Percentiles rank a stretch among this genome's conserved stretches.
phyloP scores from a whole-genome alignment of 2,113 vertebrate genomes.

The Apteryx mantelli region DNA sequence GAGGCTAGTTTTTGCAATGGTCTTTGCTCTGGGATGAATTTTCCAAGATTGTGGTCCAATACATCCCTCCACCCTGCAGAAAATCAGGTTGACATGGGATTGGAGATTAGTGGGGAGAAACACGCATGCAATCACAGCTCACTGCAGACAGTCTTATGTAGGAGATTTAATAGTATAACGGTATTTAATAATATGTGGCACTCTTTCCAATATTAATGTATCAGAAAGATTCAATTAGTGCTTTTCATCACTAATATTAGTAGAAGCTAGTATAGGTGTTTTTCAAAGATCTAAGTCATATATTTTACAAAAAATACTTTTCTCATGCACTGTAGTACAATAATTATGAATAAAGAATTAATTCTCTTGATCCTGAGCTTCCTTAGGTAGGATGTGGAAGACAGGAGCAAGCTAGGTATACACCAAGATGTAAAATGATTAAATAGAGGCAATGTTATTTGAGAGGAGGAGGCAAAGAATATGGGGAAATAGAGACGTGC shows the following conservation, averaged over 20 bases:
- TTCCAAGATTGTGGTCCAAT: background rate
- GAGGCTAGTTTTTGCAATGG: background rate
- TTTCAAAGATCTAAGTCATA: background rate
- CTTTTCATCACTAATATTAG: background rate
- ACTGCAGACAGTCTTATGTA: background rate
- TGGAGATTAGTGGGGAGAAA: background rate
- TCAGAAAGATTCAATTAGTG: background rate
- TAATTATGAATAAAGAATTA: background rate
- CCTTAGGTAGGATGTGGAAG: background rate
- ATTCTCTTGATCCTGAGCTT: background rate
- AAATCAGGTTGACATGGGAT: background rate
- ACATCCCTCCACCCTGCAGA: background rate
- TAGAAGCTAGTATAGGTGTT: background rate
- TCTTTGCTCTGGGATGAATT: background rate
- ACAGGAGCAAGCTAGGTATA: background rate
- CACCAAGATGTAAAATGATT: background rate
- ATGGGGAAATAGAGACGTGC: background rate
- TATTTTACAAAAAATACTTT: background rate
- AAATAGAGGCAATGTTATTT: background rate
- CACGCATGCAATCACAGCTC: background rate
- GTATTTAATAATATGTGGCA: background rate
- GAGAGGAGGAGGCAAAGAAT: background rate
- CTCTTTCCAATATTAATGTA: background rate
- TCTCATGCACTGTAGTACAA: background rate
- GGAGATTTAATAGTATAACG: background rate